Base-by-base conservation (phyloP, 2,113 vertebrate genomes). In the Octodon degus region DNA sequence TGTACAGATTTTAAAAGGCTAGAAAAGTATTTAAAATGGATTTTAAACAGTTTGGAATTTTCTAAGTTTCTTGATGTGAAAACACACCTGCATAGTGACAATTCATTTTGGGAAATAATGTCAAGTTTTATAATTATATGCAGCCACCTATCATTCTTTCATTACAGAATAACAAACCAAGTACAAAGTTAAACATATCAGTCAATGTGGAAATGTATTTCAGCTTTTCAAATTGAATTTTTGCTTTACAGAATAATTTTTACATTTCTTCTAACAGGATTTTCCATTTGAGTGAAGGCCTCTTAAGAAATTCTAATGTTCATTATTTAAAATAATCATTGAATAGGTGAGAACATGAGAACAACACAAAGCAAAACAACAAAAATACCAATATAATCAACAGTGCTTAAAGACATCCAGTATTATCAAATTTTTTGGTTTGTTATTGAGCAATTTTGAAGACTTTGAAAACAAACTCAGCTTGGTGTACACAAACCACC, bases 391-490 rank as follows among this genome's bases (percentile, higher is more conserved):
- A 50, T 79, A 83, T 62, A 96, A 81, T 92, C 86, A 63, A 11
- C 14, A 76, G 58, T 20, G 70, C 24, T 96, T 53, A 55, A 68
- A 93, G 74, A 68, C n/a, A 95, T 91, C 24, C 53, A 16, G 55
- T 96, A 34, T 43, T 96, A 58, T 82, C 43, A 81, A 91, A 67
- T 62, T 88, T 91, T 89, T 47, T 58, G 58, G 77, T 90, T 95
- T 93, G 63, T 72, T 80, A 68, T 93, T 87, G 89, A 68, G 80
- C 58, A 96, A 86, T 68, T 93, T 85, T 92, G 90, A 91, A 87
- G 55, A 63, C 55, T 87, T 50, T 55, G 25, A 30, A 87, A 91
- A 86, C 65, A 88, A 89, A 70, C 79, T 91, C 68, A 81, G 43
- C 30, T 92, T 82, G 88, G 65, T 4, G 34, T 90, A 88, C 43